A percentile compares a stretch with the other conserved stretches of the same genome.
Conservation (phyloP, 2,888 invertebrate species). For the Blastobasis lacticolella region DNA sequence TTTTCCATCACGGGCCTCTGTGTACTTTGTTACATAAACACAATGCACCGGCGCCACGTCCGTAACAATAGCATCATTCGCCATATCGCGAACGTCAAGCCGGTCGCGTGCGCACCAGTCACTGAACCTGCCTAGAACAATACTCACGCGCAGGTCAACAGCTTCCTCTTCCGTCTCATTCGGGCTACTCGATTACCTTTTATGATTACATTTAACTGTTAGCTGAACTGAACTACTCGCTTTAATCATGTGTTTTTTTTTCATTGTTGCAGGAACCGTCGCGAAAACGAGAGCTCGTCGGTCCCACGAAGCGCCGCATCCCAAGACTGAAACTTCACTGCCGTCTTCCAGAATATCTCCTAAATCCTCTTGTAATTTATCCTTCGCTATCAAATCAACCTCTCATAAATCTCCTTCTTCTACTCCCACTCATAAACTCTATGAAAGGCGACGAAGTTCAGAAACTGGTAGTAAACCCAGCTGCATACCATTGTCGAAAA, state of each 20-base stretch:
- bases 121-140: constrained; percentile 58
- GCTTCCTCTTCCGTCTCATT: constrained; percentile 41
- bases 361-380: constrained; percentile 54
- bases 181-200: background rate
- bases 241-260: constrained; percentile 17
- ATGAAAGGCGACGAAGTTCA: constrained; percentile 51
- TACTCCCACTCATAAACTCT: constrained; percentile 34
- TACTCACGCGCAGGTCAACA: constrained; percentile 46
- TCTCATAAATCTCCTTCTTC: constrained; percentile 40
- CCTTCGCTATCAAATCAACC: constrained; percentile 51
- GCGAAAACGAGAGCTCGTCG: constrained; percentile 53
- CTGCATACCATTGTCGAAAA: constrained; percentile 61
- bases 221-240: constrained; percentile 1
- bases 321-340: constrained; percentile 63
- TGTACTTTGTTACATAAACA: constrained; percentile 1
- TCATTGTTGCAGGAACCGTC: constrained; percentile 58
- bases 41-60: constrained; percentile 12
- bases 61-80: constrained; percentile 41
- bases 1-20: background rate
- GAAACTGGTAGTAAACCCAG: constrained; percentile 53
- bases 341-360: constrained; percentile 67
- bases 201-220: constrained; percentile 7
- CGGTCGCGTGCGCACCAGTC: constrained; percentile 45
- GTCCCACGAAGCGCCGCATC: constrained; percentile 50
- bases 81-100: constrained; percentile 46